Percentiles rank a stretch among this genome's conserved stretches.
Evolutionary conservation across 2,797 vertebrate genomes (phyloP).

Genomic region (Urosaurus nigricauda): DNA sequence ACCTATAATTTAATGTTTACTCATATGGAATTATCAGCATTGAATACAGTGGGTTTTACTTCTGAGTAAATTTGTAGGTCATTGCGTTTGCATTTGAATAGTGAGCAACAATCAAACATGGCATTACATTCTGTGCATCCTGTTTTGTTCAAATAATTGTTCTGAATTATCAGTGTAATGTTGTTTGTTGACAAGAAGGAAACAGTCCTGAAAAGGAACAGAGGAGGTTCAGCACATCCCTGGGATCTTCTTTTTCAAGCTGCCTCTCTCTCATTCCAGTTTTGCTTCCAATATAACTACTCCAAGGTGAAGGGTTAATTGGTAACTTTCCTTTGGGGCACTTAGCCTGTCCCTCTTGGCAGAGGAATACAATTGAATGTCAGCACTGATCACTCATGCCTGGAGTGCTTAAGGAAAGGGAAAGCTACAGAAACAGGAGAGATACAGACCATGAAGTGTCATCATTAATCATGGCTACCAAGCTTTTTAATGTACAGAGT

Average conservation of each 20-base stretch:
- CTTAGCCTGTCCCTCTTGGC: background rate
- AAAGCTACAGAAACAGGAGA: rapidly evolving
- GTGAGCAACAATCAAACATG: background rate
- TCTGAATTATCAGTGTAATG: background rate
- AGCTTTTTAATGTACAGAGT: background rate
- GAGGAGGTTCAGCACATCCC: rapidly evolving
- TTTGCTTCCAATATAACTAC: background rate
- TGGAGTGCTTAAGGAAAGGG: conserved; percentile 1
- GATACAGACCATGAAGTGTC: conserved; percentile 18
- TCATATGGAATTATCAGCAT: background rate
- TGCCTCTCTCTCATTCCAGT: background rate
- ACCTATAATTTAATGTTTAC: background rate
- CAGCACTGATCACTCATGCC: background rate
- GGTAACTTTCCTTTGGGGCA: background rate
- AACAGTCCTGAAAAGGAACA: background rate
- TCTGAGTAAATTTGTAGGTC: background rate
- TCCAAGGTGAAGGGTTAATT: conserved; percentile 16
- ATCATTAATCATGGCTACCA: conserved; percentile 16
- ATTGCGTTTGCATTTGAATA: background rate
- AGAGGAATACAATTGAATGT: conserved; percentile 9
- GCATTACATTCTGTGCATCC: background rate
- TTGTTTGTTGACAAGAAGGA: background rate
- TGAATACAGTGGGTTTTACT: background rate
- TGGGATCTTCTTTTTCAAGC: background rate
- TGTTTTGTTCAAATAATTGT: background rate